phyloP scores from a whole-genome alignment of 2,113 vertebrate species.

The cattle (Bos taurus) region ARS-UCD2.0 NC_037328.1:94339501-94340000 shows the following conservation, averaged over 20 bases:
- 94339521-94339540: not conserved
- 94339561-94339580: not conserved
- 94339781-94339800: constrained; percentile 77
- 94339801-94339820: constrained; percentile 58
- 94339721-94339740: constrained; percentile 48
- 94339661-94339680: not conserved
- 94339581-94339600: not conserved
- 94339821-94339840: constrained; percentile 77
- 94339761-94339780: constrained; percentile 69
- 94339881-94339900: constrained; percentile 49
- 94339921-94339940: constrained; percentile 49
- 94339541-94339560: not conserved
- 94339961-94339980: constrained; percentile 6
- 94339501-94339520: not conserved
- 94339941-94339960: constrained; percentile 35
- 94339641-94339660: not conserved
- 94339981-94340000: constrained; percentile 10
- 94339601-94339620: not conserved
- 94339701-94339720: constrained; percentile 42
- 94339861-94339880: constrained; percentile 64
- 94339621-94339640: not conserved
- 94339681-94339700: not conserved
- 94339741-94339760: constrained; percentile 62
- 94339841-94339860: constrained; percentile 66
- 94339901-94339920: constrained; percentile 50